phyloP scores from a whole-genome alignment of 2,113 vertebrate genomes.

The Balaeniceps rex region DNA sequence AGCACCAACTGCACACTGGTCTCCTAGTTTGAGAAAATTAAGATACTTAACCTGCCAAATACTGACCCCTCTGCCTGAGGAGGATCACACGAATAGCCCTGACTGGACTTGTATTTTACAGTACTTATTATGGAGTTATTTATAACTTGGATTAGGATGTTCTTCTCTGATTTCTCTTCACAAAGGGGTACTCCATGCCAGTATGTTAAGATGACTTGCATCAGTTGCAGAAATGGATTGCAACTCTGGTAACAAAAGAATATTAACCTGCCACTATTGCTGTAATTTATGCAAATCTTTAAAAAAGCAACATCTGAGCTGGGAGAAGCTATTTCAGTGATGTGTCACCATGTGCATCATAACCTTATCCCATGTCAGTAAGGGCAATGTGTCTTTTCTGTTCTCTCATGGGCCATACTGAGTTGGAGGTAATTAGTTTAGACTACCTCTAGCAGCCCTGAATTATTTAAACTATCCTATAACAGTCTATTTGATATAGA shows the following conservation, averaged over 20 bases:
- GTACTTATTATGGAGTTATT: neutral
- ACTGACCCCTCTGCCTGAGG: neutral
- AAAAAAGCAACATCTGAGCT: neutral
- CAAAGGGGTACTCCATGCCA: neutral
- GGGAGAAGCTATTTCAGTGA: neutral
- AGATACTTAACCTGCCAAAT: neutral
- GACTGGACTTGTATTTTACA: neutral
- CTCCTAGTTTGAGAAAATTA: neutral
- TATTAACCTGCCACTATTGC: neutral
- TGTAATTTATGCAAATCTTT: neutral
- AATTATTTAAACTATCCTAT: neutral
- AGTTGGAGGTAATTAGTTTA: neutral
- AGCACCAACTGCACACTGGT: neutral
- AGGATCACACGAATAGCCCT: neutral
- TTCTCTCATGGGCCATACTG: neutral
- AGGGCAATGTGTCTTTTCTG: neutral
- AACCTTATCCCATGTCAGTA: neutral
- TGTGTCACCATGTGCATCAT: neutral
- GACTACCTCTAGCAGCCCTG: neutral
- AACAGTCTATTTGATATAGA: neutral
- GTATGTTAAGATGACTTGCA: neutral
- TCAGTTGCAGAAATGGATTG: neutral
- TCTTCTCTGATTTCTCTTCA: neutral
- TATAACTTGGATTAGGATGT: neutral
- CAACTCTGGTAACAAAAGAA: neutral